Conservation (phyloP, 2,888 invertebrate species). For the Nephrotoma guestfalica region DNA sequence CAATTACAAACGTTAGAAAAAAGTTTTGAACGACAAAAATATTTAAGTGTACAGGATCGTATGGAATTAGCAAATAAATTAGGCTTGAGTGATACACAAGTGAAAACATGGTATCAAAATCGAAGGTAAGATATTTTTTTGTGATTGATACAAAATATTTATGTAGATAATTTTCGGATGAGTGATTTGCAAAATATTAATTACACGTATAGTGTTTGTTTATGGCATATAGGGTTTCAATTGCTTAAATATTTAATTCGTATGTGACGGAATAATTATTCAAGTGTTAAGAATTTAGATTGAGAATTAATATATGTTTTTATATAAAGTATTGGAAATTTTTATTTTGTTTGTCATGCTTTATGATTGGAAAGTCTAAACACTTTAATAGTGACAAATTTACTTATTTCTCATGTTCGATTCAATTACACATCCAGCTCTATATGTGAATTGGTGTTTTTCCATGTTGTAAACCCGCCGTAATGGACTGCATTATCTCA, state of each 20-base stretch:
- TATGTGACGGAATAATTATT: neutral
- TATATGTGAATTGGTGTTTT: too few species aligned
- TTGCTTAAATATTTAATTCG: too few species aligned
- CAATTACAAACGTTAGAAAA: constrained; percentile 93
- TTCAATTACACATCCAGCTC: too few species aligned
- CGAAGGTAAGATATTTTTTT: constrained; percentile 57
- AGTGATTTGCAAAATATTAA: neutral
- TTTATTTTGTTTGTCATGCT: neutral
- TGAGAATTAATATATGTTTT: neutral
- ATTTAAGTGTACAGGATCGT: constrained; percentile 90
- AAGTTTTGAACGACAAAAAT: constrained; percentile 94
- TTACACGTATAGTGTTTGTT: neutral
- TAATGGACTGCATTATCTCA: too few species aligned
- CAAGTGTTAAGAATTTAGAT: neutral
- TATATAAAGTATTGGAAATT: neutral
- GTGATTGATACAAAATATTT: neutral
- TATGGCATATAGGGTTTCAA: neutral
- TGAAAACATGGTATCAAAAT: constrained; percentile 99
- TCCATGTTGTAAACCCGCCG: too few species aligned
- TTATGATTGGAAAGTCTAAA: neutral
- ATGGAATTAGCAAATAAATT: constrained; percentile 96
- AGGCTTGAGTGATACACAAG: constrained; percentile 95
- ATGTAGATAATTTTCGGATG: neutral
- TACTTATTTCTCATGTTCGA: too few species aligned
- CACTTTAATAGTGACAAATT: neutral